Conservation (phyloP, 2,888 invertebrate species). For the Nowickia ferox region DNA sequence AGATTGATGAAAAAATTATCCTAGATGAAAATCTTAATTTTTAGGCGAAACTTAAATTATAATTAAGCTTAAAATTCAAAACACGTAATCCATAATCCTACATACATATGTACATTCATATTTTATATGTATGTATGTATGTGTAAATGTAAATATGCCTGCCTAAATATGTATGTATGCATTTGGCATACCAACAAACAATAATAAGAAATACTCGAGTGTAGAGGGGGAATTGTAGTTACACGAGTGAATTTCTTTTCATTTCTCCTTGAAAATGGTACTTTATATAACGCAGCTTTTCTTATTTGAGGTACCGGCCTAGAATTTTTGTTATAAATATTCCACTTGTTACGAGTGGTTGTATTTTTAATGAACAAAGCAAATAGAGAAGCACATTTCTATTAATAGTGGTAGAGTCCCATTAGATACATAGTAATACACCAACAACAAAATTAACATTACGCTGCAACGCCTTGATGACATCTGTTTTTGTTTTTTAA, state of each 20-base stretch:
- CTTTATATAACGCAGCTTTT: constrained; percentile 19
- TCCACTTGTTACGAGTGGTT: constrained; percentile 21
- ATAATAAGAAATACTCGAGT: constrained; percentile 4
- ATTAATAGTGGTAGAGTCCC: neutral
- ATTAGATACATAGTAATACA: neutral
- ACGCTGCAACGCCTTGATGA: too few species aligned
- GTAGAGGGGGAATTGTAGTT: neutral
- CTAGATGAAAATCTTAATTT: neutral
- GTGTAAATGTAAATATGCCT: too few species aligned
- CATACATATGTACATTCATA: too few species aligned
- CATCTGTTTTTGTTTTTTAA: too few species aligned
- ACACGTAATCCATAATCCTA: neutral
- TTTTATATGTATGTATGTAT: too few species aligned
- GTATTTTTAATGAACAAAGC: constrained; percentile 26
- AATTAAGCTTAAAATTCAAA: neutral
- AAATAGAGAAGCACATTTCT: constrained; percentile 8
- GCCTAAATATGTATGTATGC: neutral
- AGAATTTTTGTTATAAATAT: constrained; percentile 30
- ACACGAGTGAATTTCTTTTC: constrained; percentile 4
- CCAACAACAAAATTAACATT: neutral
- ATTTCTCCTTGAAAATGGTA: constrained; percentile 35
- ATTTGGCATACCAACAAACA: neutral
- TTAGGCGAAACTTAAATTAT: neutral
- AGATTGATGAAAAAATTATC: too few species aligned
- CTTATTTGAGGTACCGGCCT: constrained; percentile 7